Conservation (phyloP, 2,113 vertebrate genomes). For the Chlorodrepanis virens region DNA sequence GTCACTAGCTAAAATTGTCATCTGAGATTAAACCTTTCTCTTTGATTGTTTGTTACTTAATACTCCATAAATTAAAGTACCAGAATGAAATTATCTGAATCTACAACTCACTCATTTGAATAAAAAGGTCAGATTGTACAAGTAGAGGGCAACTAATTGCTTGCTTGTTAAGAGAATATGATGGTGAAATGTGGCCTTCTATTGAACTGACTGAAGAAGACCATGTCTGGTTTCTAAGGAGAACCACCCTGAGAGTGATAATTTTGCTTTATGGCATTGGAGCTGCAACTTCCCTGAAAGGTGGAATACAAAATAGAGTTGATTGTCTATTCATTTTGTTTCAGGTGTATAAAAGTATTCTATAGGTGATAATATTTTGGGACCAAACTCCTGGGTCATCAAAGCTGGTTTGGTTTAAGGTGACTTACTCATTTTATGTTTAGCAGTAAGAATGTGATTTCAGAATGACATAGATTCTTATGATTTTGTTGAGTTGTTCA, state of each 20-base stretch:
- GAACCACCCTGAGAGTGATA: neutral
- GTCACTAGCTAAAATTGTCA: neutral
- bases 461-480: neutral
- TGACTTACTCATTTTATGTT: neutral
- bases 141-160: neutral
- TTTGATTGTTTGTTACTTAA: neutral
- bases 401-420: neutral
- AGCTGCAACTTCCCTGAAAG: neutral
- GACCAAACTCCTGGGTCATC: neutral
- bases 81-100: neutral
- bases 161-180: neutral
- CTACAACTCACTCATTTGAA: neutral
- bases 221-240: neutral
- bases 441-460: neutral
- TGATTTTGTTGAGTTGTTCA: neutral
- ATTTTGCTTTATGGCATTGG: neutral
- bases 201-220: neutral
- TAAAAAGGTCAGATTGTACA: neutral
- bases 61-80: neutral
- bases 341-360: neutral
- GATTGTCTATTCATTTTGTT: neutral
- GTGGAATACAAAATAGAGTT: neutral
- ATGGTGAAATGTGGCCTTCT: neutral
- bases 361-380: neutral
- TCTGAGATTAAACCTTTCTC: neutral